Conservation (phyloP, 2,797 vertebrate genomes). For the Myotis myotis region DNA sequence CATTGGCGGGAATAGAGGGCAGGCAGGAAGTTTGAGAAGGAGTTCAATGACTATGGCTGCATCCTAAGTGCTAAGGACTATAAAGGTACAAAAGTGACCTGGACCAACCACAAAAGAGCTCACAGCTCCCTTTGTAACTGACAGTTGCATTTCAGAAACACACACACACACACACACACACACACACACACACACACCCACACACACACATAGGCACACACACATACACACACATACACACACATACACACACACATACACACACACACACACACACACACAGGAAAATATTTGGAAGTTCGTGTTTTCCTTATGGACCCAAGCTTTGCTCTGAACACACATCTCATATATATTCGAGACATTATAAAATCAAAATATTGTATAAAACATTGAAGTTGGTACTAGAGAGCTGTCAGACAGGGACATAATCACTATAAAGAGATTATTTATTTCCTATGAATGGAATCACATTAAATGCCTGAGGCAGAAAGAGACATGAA, state of each 20-base stretch:
- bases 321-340: constrained; percentile 21
- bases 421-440: neutral
- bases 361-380: constrained; percentile 21
- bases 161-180: too few species aligned
- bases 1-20: neutral
- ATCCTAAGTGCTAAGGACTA: neutral
- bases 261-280: neutral
- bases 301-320: neutral
- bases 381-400: neutral
- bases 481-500: constrained; percentile 16
- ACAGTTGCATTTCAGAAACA: neutral
- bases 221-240: too few species aligned
- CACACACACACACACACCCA: too few species aligned
- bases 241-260: too few species aligned
- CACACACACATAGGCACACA: neutral
- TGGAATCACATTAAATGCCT: constrained; percentile 17
- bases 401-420: neutral
- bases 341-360: neutral
- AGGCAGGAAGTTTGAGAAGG: neutral
- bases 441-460: neutral
- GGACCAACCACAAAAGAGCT: neutral
- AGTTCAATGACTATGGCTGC: neutral
- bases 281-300: neutral
- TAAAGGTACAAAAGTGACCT: neutral
- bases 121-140: neutral